Evolutionary conservation across 2,888 invertebrate species (phyloP).

Genomic region (Meta bourneti): DNA sequence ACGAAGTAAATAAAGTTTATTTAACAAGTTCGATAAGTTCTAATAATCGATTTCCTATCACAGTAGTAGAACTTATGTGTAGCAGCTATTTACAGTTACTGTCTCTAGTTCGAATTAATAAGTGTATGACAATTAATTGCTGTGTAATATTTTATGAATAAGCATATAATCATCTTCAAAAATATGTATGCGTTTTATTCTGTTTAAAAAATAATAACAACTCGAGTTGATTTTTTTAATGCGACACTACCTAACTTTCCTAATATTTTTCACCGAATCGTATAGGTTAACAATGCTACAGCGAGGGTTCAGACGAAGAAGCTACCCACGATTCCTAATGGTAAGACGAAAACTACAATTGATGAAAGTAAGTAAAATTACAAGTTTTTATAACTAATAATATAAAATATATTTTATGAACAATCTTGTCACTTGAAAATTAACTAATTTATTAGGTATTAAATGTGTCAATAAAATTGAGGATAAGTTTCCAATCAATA

Average conservation of each 20-base stretch:
- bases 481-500: too few relatives aligned
- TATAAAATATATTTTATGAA: too few relatives aligned
- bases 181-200: neutral
- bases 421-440: too few relatives aligned
- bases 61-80: too few relatives aligned
- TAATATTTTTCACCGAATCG: neutral
- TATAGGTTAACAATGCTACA: constrained; percentile 99
- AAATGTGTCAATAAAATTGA: too few relatives aligned
- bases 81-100: too few relatives aligned
- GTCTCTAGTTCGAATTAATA: too few relatives aligned
- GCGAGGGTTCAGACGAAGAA: constrained; percentile 99
- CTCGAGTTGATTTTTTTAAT: too few relatives aligned
- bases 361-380: constrained; percentile 66
- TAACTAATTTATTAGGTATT: too few relatives aligned
- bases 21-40: too few relatives aligned
- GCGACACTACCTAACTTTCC: neutral
- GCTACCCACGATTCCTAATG: constrained; percentile 92
- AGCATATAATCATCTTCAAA: neutral
- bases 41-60: too few relatives aligned
- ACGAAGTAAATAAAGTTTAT: too few relatives aligned
- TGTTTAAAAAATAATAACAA: neutral
- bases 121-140: neutral
- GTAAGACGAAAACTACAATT: constrained; percentile 75
- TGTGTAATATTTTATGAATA: neutral
- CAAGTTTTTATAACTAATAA: neutral